Evolutionary conservation across 2,797 vertebrate genomes (phyloP).

Genomic region (Gymnopithys bicolor): DNA sequence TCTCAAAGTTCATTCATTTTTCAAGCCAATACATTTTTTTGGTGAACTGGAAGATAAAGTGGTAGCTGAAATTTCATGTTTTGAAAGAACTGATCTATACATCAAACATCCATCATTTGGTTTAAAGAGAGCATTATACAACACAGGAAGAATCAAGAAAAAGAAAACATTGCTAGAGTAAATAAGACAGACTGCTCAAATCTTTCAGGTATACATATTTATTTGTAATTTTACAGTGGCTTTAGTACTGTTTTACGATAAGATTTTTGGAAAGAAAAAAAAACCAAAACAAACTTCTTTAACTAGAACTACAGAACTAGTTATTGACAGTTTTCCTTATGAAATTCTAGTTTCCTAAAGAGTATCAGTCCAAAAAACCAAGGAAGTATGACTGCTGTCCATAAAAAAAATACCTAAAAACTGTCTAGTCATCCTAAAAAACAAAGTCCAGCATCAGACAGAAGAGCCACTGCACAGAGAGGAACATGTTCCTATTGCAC

Average conservation of each 20-base stretch:
- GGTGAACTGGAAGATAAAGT: neutral
- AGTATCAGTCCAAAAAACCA: neutral
- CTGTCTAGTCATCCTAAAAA: slow-evolving; percentile 30
- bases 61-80: neutral
- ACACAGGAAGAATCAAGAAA: neutral
- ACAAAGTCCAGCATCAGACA: slow-evolving; percentile 46
- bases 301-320: slow-evolving; percentile 33
- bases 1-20: neutral
- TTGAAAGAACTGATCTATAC: neutral
- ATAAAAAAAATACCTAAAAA: neutral
- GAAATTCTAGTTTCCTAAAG: slow-evolving; percentile 37
- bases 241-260: slow-evolving; percentile 49
- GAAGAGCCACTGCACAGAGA: slow-evolving; percentile 39
- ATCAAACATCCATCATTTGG: neutral
- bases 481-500: slow-evolving; percentile 61
- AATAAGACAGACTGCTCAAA: slow-evolving; percentile 32
- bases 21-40: neutral
- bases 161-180: neutral
- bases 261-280: neutral
- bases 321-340: slow-evolving; percentile 21
- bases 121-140: neutral
- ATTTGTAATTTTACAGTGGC: slow-evolving; percentile 70
- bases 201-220: slow-evolving; percentile 61
- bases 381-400: neutral
- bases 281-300: slow-evolving; percentile 1